These are phyloP conservation scores for Ormyrus labotus DNA, from an alignment of 2,888 invertebrate genomes.

Conservation along the genomic window DNA sequence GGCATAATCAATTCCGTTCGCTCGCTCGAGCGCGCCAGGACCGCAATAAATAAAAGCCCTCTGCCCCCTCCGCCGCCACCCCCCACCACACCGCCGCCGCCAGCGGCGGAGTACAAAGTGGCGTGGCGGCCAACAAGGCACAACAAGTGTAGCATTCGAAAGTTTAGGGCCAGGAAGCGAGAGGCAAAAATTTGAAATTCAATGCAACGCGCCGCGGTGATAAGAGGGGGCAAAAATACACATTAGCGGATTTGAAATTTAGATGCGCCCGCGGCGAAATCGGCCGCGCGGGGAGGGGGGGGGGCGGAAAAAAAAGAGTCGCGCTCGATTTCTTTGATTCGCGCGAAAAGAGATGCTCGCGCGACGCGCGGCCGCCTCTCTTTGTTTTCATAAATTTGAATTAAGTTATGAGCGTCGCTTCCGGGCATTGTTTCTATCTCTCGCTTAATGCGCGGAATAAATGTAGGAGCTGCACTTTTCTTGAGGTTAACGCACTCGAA, in stretches of 20 bases:
- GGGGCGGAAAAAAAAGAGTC: slow-evolving; percentile 24
- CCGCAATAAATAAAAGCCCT: slow-evolving; percentile 52
- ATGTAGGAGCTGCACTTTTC: not conserved
- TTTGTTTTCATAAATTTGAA: slow-evolving; percentile 29
- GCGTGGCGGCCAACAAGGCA: not conserved
- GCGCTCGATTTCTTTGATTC: slow-evolving; percentile 43
- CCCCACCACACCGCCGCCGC: too few species aligned
- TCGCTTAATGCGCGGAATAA: not conserved
- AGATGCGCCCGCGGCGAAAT: slow-evolving; percentile 62
- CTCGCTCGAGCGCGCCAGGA: not conserved
- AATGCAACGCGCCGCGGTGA: slow-evolving; percentile 65
- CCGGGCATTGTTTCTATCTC: too few species aligned
- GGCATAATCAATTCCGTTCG: slow-evolving; percentile 44
- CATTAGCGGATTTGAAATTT: slow-evolving; percentile 74
- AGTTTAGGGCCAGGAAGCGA: slow-evolving; percentile 28
- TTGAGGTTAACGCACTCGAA: too few species aligned
- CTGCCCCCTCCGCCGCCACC: too few species aligned
- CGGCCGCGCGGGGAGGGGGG: slow-evolving; percentile 10
- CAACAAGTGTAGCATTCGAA: slow-evolving; percentile 9
- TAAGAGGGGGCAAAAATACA: slow-evolving; percentile 72
- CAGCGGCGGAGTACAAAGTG: not conserved
- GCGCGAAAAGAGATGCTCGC: slow-evolving; percentile 18
- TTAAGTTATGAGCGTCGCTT: not conserved
- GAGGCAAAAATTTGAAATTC: slow-evolving; percentile 70
- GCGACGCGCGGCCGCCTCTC: not conserved